Percentiles rank a stretch among this genome's conserved stretches.
Evolutionary conservation across 1,140 invertebrate species (phyloP).

Genomic region (Drosophila ambigua): DNA sequence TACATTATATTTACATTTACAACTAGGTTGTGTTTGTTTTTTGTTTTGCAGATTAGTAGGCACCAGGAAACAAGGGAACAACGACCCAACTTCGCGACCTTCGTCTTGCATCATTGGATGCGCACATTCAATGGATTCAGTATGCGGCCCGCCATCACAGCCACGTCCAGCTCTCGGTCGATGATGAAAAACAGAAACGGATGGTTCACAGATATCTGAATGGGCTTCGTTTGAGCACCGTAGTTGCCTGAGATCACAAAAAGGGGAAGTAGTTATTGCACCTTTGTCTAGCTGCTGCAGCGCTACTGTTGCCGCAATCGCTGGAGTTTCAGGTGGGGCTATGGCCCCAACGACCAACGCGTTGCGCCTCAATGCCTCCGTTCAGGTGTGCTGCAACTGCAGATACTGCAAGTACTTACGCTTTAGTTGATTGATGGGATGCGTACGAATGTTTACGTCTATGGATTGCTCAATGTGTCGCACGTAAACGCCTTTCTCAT

Average conservation of each 20-base stretch:
- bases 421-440: constrained; percentile 85
- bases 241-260: constrained; percentile 72
- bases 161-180: constrained; percentile 90
- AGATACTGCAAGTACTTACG: constrained; percentile 83
- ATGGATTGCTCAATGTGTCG: constrained; percentile 92
- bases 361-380: constrained; percentile 67
- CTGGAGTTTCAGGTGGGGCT: constrained; percentile 55
- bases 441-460: constrained; percentile 90
- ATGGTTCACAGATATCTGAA: constrained; percentile 89
- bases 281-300: constrained; percentile 34
- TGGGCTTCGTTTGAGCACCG: constrained; percentile 84
- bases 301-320: constrained; percentile 26
- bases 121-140: constrained; percentile 91
- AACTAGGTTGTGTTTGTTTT: constrained; percentile 9
- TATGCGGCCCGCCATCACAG: constrained; percentile 91
- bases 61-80: constrained; percentile 32
- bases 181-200: constrained; percentile 93
- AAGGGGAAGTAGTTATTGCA: constrained; percentile 73
- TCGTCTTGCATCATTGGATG: constrained; percentile 85
- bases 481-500: constrained; percentile 89
- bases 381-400: constrained; percentile 61
- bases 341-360: too few species aligned
- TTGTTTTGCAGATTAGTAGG: constrained; percentile 28
- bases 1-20: constrained; percentile 53
- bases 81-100: constrained; percentile 54